Evolutionary conservation across 2,113 vertebrate genomes (phyloP).

Genomic region (Poecile atricapillus): DNA sequence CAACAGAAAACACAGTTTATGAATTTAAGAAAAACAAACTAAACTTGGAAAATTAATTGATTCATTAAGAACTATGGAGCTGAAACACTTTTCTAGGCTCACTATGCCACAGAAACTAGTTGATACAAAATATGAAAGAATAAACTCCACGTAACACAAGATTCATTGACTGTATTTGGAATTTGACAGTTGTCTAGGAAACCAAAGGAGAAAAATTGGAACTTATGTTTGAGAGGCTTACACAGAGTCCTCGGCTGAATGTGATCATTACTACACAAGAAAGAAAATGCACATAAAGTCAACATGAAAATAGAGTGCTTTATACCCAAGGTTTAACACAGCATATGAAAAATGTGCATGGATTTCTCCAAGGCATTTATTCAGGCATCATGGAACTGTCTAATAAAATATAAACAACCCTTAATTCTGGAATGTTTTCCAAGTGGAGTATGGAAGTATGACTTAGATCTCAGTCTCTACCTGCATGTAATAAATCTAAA

Average conservation of each 20-base stretch:
- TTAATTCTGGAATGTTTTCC: not conserved
- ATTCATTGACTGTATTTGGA: constrained; percentile 39
- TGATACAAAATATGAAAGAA: constrained; percentile 21
- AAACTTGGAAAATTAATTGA: not conserved
- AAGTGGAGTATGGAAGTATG: not conserved
- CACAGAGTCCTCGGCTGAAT: not conserved
- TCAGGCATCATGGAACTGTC: not conserved
- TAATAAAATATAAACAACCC: not conserved
- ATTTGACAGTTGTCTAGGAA: constrained; percentile 32
- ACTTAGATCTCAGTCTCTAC: not conserved
- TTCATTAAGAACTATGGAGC: not conserved
- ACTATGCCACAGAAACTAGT: not conserved
- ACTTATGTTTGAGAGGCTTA: not conserved
- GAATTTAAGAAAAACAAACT: not conserved
- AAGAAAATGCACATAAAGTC: not conserved
- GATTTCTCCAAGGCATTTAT: not conserved
- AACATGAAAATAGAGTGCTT: not conserved
- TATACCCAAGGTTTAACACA: not conserved
- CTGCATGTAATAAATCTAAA: not conserved
- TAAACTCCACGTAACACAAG: not conserved
- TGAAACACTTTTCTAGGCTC: not conserved
- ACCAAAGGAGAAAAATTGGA: not conserved
- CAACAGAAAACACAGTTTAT: not conserved
- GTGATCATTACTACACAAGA: not conserved
- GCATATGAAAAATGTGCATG: not conserved